Evolutionary conservation across 2,113 vertebrate genomes (phyloP).

Genomic region (Mustelus asterias): DNA sequence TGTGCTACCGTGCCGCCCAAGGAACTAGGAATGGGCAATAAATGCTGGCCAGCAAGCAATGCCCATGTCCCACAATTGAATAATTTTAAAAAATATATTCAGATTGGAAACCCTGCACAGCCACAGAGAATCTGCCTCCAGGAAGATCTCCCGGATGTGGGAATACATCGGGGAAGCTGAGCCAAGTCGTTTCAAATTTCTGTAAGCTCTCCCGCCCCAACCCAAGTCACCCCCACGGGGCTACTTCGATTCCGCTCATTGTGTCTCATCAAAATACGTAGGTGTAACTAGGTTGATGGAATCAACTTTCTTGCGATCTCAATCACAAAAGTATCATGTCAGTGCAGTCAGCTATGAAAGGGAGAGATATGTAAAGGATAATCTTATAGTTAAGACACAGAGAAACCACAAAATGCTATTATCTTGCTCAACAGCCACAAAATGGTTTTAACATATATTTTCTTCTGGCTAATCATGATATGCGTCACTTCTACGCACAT

Average conservation of each 20-base stretch:
- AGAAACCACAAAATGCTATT: conserved; percentile 12
- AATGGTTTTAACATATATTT: background rate
- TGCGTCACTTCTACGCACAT: background rate
- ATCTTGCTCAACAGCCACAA: conserved; percentile 29
- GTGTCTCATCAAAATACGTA: background rate
- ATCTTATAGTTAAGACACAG: conserved; percentile 8
- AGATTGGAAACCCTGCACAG: too few species aligned
- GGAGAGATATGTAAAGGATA: conserved; percentile 2
- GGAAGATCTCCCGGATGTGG: too few species aligned
- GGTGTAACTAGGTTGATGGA: conserved; percentile 30
- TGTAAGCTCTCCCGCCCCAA: too few species aligned
- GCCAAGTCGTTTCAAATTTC: too few species aligned
- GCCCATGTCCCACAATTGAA: too few species aligned
- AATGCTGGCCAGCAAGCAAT: too few species aligned
- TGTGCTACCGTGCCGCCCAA: too few species aligned
- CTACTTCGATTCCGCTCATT: background rate
- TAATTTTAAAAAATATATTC: too few species aligned
- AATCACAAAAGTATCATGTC: background rate
- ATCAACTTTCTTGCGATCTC: background rate
- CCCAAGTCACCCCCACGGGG: background rate
- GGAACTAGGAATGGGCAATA: too few species aligned
- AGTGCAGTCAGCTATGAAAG: background rate
- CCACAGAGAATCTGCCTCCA: too few species aligned
- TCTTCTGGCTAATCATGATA: background rate
- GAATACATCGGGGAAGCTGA: too few species aligned